Percentiles rank a stretch among this genome's conserved stretches.
These are phyloP conservation scores for Edolisoma coerulescens DNA, from an alignment of 2,113 vertebrate species.

Conservation along the genomic window DNA sequence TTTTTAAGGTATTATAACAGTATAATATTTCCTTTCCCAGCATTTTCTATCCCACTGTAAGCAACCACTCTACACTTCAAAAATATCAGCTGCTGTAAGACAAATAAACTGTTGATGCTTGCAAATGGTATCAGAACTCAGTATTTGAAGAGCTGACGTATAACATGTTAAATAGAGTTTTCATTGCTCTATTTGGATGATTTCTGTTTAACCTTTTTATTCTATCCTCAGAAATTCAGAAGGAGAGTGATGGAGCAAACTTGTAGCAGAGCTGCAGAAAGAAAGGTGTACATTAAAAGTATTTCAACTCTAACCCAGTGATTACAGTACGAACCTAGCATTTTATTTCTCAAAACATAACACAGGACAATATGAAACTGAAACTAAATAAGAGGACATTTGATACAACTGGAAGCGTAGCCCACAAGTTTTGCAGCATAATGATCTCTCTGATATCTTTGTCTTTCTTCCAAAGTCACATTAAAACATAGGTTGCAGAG, in stretches of 20 bases:
- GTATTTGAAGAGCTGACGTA: background rate
- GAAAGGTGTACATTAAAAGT: background rate
- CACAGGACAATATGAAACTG: background rate
- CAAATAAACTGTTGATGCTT: background rate
- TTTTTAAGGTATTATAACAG: background rate
- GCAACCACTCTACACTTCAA: background rate
- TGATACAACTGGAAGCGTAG: background rate
- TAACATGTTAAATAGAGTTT: background rate
- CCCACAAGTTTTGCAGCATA: background rate
- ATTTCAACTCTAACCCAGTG: background rate
- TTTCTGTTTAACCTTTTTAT: background rate
- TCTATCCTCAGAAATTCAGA: background rate
- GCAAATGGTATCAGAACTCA: background rate
- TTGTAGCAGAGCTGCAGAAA: background rate
- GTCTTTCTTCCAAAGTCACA: background rate
- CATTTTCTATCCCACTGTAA: background rate
- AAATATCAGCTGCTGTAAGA: background rate
- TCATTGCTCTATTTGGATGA: rapidly evolving
- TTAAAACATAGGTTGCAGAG: background rate
- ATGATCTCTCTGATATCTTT: background rate
- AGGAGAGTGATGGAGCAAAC: background rate
- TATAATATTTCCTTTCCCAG: background rate
- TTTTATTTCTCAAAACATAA: background rate
- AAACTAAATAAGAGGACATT: background rate
- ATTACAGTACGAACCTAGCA: background rate